Conservation (phyloP, 2,113 vertebrate genomes). For the Salvelinus sp. region DNA sequence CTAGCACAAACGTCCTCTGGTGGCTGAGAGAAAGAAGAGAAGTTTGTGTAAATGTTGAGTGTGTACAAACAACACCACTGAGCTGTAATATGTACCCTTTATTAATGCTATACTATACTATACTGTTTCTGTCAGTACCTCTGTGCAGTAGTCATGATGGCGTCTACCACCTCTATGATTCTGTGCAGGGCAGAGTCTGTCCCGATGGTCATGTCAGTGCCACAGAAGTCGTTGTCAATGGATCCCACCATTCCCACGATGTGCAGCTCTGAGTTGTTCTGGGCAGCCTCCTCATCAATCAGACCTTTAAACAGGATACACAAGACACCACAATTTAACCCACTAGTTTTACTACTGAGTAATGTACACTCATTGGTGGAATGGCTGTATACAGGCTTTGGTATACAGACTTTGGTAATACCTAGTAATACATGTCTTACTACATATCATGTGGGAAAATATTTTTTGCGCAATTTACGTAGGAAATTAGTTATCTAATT, state of each 20-base stretch:
- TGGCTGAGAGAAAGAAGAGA: slow-evolving; percentile 60
- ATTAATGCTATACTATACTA: background rate
- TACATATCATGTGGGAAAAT: too few species aligned
- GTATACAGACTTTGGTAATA: too few species aligned
- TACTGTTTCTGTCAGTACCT: slow-evolving; percentile 72
- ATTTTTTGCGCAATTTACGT: too few species aligned
- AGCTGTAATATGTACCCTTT: background rate
- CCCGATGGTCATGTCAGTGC: slow-evolving; percentile 98
- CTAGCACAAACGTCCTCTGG: slow-evolving; percentile 80
- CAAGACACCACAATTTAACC: background rate
- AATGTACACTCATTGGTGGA: background rate
- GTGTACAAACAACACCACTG: background rate
- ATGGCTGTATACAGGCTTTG: too few species aligned
- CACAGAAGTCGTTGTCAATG: slow-evolving; percentile 98
- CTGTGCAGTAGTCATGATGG: slow-evolving; percentile 98
- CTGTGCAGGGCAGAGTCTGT: slow-evolving; percentile 95
- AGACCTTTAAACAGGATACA: slow-evolving; percentile 69
- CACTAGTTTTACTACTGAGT: background rate
- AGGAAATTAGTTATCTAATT: too few species aligned
- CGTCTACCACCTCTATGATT: slow-evolving; percentile 97
- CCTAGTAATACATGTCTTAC: too few species aligned
- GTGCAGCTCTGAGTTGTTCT: slow-evolving; percentile 84
- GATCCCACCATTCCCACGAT: slow-evolving; percentile 98
- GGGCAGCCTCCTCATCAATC: slow-evolving; percentile 76
- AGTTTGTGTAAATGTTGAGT: background rate